A percentile compares a stretch with the other conserved stretches of the same genome.
Conservation (phyloP, 1,140 invertebrate species). For the Pseudomyrmex sp. region DNA sequence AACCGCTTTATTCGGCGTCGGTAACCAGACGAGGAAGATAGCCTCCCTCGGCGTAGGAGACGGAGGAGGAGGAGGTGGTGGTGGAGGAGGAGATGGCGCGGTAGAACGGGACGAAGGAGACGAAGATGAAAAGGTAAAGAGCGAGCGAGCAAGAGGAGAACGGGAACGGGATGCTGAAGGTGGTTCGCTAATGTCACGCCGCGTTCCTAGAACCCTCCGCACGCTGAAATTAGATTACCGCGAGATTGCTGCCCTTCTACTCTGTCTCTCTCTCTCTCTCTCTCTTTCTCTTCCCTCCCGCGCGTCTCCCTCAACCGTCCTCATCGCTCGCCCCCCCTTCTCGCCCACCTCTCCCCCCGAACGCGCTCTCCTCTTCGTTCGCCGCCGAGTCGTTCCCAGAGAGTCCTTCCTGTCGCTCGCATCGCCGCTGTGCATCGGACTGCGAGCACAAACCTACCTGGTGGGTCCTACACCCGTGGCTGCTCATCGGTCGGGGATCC, state of each 20-base stretch:
- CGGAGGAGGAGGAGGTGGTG: constrained; percentile 41
- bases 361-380: constrained; percentile 64
- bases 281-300: constrained; percentile 23
- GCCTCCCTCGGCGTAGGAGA: constrained; percentile 69
- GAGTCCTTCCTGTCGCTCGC: constrained; percentile 72
- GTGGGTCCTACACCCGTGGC: constrained; percentile 59
- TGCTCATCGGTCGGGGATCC: constrained; percentile 9
- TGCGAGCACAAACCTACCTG: constrained; percentile 64
- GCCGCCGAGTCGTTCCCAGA: constrained; percentile 67
- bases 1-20: constrained; percentile 77
- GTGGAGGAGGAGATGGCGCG: constrained; percentile 48
- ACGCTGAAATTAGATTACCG: constrained; percentile 83
- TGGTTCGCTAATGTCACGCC: constrained; percentile 80
- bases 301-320: not conserved
- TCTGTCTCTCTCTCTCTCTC: constrained; percentile 49
- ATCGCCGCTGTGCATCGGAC: constrained; percentile 47
- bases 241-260: constrained; percentile 80
- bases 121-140: not conserved
- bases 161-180: constrained; percentile 74
- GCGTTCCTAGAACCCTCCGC: constrained; percentile 81
- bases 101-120: constrained; percentile 45
- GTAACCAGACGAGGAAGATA: constrained; percentile 75
- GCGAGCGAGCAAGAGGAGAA: constrained; percentile 49
- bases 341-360: constrained; percentile 33
- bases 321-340: constrained; percentile 47